Evolutionary conservation across 1,140 invertebrate species (phyloP), one percentile per base, ranked within the genome.

Genomic region (Anagrus nilaparvatae): DNA sequence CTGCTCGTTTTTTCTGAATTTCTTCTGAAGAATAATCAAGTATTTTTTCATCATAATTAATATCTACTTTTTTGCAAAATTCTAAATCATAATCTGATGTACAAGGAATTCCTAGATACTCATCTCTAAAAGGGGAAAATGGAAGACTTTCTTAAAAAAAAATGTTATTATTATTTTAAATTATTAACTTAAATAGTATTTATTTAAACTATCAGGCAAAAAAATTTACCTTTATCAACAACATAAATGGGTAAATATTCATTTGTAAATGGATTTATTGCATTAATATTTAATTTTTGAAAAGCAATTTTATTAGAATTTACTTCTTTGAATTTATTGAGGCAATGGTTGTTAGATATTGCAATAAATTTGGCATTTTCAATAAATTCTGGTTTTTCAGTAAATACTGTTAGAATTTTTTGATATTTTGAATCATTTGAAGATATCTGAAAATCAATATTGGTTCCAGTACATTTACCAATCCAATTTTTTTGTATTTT

Each of bases 401-500:
- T 91, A 86, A 90, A 95, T 6, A 93, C 61, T 19, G 74, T 72
- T 24, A 82, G 47, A 21, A 56, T 58, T 40, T 69, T 58, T 29
- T 56, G 51, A 51, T 58, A 67, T 3, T 55, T 50, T n/a, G 55
- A 56, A 43, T 69, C 52, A 39, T 72, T 40, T 43, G 69, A 48
- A 49, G 64, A 52, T 35, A 86, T 37, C 51, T 75, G 58, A 69
- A 96, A 83, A 54, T 82, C 75, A 53, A 96, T 74, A 44, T 72
- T 72, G 46, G 76, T 76, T 5, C 93, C 94, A 65, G 83, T 75
- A 58, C 89, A 95, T 47, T 91, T 74, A 7, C 94, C 94, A 53
- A 99, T 94, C 95, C 96, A 99, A 61, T 95, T 79, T 49, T 80
- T 77, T 70, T 99, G 97, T 40, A 96, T 67, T 51, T 83, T 82